These are phyloP conservation scores for Sebastes fasciatus DNA, from an alignment of 2,113 vertebrate genomes.

Conservation along the genomic window DNA sequence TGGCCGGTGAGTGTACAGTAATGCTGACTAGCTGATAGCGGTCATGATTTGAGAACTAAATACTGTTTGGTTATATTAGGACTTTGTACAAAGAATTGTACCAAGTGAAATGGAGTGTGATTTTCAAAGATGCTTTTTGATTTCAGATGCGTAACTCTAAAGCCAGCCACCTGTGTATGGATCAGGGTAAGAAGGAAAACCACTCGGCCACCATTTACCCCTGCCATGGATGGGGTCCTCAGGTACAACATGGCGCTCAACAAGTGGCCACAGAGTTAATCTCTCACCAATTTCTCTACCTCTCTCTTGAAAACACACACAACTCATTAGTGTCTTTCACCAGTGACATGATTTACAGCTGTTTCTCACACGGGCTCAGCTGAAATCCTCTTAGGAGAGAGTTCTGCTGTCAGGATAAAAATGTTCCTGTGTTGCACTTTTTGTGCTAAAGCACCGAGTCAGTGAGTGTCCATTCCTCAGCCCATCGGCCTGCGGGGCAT, in stretches of 20 bases:
- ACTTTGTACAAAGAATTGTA: neutral
- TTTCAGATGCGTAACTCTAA: slow-evolving; percentile 93
- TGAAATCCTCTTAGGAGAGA: slow-evolving; percentile 24
- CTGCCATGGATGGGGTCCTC: slow-evolving; percentile 95
- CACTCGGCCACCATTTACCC: slow-evolving; percentile 96
- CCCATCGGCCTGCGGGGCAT: neutral
- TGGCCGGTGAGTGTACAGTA: no score
- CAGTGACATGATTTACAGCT: slow-evolving; percentile 18
- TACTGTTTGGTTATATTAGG: neutral
- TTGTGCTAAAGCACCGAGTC: slow-evolving; percentile 41
- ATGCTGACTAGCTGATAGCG: neutral
- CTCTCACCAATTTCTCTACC: neutral
- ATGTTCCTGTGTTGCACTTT: slow-evolving; percentile 41
- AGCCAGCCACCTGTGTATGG: slow-evolving; percentile 93
- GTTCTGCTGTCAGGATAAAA: slow-evolving; percentile 57
- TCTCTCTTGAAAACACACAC: slow-evolving; percentile 1
- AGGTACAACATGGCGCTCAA: slow-evolving; percentile 82
- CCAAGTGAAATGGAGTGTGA: neutral
- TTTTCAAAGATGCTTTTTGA: neutral
- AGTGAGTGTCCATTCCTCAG: slow-evolving; percentile 34
- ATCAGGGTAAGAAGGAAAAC: slow-evolving; percentile 95
- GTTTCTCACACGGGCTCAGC: slow-evolving; percentile 18
- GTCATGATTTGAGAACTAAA: neutral
- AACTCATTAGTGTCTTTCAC: neutral
- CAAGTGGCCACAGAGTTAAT: neutral